phyloP scores from a whole-genome alignment of 2,888 invertebrate species.

The Agrotis ipsilon region DNA sequence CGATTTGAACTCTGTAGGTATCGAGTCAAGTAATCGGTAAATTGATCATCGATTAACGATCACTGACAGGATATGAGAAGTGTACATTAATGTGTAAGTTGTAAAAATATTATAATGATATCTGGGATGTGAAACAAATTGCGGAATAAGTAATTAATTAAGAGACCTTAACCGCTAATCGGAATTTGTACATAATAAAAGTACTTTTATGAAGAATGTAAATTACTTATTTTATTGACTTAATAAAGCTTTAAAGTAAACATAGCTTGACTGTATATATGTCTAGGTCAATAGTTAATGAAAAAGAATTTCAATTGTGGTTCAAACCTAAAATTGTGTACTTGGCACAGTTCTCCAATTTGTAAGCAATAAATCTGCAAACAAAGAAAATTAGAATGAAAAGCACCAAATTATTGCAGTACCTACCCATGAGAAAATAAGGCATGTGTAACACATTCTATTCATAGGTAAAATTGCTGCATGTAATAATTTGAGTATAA shows the following conservation, averaged over 20 bases:
- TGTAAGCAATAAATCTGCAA: too few species aligned
- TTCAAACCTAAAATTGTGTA: not conserved
- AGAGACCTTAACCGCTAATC: conserved; percentile 6
- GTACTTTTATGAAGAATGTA: conserved; percentile 5
- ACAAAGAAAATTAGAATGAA: conserved; percentile 10
- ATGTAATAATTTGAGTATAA: conserved; percentile 38
- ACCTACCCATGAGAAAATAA: not conserved
- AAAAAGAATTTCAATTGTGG: not conserved
- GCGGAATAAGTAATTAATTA: conserved; percentile 12
- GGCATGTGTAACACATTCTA: conserved; percentile 21
- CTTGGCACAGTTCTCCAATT: too few species aligned
- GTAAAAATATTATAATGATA: conserved; percentile 15
- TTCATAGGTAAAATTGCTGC: conserved; percentile 20
- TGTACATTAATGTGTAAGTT: conserved; percentile 20
- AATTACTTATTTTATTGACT: conserved; percentile 1
- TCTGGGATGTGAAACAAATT: not conserved
- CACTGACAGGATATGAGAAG: conserved; percentile 47
- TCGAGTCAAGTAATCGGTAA: conserved; percentile 38
- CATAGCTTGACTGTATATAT: not conserved
- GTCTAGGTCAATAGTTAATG: conserved; percentile 8
- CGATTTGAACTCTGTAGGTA: conserved; percentile 31
- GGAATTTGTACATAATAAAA: not conserved
- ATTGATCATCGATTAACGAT: conserved; percentile 42
- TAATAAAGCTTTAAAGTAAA: not conserved
- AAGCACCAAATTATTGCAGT: not conserved